These are phyloP conservation scores for Anarsia innoxiella DNA, from an alignment of 2,888 invertebrate species.

Conservation along the genomic window DNA sequence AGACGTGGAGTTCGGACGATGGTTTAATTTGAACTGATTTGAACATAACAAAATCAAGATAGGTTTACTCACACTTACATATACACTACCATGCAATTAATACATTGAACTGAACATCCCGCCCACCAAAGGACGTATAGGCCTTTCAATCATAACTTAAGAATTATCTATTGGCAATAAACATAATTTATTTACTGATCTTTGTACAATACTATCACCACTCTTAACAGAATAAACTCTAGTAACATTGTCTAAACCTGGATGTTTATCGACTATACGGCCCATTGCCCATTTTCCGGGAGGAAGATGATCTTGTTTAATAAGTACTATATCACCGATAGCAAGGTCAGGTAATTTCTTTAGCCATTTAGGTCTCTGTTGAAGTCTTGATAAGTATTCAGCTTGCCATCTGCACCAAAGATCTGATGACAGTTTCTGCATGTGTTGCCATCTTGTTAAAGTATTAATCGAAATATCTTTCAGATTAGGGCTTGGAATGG, in stretches of 20 bases:
- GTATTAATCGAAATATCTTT: no score
- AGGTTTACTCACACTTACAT: no score
- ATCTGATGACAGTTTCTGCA: not conserved
- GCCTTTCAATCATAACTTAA: not conserved
- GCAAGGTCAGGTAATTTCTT: not conserved
- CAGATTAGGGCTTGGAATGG: no score
- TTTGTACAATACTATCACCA: not conserved
- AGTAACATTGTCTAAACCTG: not conserved
- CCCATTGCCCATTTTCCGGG: not conserved
- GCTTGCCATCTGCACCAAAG: conserved; percentile 3
- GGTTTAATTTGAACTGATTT: no score
- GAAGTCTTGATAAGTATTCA: not conserved
- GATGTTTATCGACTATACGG: not conserved
- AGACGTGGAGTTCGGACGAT: no score
- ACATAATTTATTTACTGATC: not conserved
- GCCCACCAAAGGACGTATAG: not conserved
- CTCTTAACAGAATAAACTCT: not conserved
- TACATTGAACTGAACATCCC: not conserved
- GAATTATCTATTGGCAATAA: not conserved
- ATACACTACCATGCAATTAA: no score
- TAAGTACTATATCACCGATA: not conserved
- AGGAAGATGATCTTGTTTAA: not conserved
- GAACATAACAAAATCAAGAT: no score
- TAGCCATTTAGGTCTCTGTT: not conserved
- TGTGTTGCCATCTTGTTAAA: not conserved